phyloP scores from a whole-genome alignment of 2,797 vertebrate genomes.

The Adelosebastes latens region DNA sequence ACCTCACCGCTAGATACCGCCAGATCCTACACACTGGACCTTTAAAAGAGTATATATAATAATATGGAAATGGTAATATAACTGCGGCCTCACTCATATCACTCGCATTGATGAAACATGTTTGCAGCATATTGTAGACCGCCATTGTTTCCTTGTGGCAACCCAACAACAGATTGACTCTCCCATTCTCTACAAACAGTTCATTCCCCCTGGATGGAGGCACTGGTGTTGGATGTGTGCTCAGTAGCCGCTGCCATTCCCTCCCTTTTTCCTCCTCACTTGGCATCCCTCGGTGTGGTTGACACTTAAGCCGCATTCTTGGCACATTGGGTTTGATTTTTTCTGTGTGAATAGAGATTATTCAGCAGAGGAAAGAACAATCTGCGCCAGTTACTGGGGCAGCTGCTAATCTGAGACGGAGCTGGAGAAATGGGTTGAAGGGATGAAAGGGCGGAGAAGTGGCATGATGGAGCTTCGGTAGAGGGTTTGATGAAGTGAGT shows the following conservation, averaged over 20 bases:
- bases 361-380: constrained; percentile 46
- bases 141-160: constrained; percentile 21
- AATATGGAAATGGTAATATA: not conserved
- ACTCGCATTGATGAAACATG: not conserved
- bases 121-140: constrained; percentile 21
- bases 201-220: not conserved
- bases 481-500: constrained; percentile 26
- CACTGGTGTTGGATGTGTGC: constrained; percentile 17
- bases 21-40: not conserved
- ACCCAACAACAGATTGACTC: constrained; percentile 32
- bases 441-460: constrained; percentile 26
- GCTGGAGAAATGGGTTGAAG: constrained; percentile 21
- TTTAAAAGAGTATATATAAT: not conserved
- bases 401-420: constrained; percentile 42
- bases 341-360: constrained; percentile 57
- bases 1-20: too few species aligned
- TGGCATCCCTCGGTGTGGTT: constrained; percentile 11
- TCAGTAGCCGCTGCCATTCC: not conserved
- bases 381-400: constrained; percentile 28
- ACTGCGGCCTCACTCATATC: not conserved
- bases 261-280: not conserved
- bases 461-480: constrained; percentile 3
- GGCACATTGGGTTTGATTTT: constrained; percentile 38
- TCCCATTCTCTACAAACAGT: constrained; percentile 15
- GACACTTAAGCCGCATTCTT: constrained; percentile 39